Evolutionary conservation across 2,797 vertebrate species (phyloP).

Genomic region (Adelosebastes latens): DNA sequence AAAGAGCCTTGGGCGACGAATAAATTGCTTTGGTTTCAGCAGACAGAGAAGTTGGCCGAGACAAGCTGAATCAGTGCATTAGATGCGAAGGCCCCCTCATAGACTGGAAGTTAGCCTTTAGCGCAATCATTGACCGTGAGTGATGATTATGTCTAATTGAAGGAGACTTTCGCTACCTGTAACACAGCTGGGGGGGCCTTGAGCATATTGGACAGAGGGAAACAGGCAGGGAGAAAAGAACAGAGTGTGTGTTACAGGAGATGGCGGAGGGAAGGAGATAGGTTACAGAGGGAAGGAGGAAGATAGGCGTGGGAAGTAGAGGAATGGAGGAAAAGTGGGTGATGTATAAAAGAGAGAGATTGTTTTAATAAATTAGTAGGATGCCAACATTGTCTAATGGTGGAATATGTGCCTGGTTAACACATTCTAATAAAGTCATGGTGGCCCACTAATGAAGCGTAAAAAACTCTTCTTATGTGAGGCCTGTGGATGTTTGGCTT

Average conservation of each 20-base stretch:
- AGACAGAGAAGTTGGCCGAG: conserved; percentile 98
- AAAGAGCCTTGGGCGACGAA: conserved; percentile 97
- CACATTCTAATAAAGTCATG: conserved; percentile 88
- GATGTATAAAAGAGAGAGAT: conserved; percentile 7
- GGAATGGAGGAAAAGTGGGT: not conserved
- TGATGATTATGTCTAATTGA: conserved; percentile 99
- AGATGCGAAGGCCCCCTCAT: conserved; percentile 93
- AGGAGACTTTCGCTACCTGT: conserved; percentile 99
- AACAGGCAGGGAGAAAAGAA: conserved; percentile 54
- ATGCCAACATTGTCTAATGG: conserved; percentile 75
- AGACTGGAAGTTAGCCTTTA: conserved; percentile 99
- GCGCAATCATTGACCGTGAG: conserved; percentile 98
- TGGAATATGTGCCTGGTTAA: conserved; percentile 84
- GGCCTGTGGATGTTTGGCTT: conserved; percentile 21
- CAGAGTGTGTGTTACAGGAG: conserved; percentile 47
- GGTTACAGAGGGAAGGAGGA: conserved; percentile 21
- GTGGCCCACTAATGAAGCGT: conserved; percentile 78
- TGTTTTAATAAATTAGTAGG: conserved; percentile 40
- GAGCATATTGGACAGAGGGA: conserved; percentile 79
- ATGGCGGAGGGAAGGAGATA: conserved; percentile 31
- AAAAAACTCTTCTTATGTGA: conserved; percentile 35
- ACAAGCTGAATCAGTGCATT: conserved; percentile 99
- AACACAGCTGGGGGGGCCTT: conserved; percentile 91
- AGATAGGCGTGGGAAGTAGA: conserved; percentile 10
- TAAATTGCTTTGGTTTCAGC: conserved; percentile 99